Base-by-base conservation (phyloP, 2,888 invertebrate species). In the Cryptophagus acutangulus region DNA sequence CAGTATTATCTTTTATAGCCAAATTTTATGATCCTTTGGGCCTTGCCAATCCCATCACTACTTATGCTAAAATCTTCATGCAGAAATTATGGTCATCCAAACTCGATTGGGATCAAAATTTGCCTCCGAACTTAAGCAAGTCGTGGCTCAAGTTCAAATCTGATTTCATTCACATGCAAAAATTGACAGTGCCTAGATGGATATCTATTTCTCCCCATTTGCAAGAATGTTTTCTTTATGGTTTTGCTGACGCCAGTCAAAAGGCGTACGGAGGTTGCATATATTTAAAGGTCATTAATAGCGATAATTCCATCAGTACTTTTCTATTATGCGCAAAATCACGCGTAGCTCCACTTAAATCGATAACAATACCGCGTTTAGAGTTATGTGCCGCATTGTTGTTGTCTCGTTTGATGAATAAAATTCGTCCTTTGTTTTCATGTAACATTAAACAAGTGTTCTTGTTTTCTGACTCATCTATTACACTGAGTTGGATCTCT, bases 401-500 rank as follows among this genome's bases (percentile, higher is more conserved):
- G 9, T 26, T 26, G 26, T 26, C 26, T 4, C 3, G 26, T 12
- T 26, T 26, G 12, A n/a, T 13, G 3, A 26, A 26, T 12, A 3
- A n/a, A 26, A 3, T 26, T 26, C 12, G n/a, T 12, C 9, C 4
- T 12, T 3, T 26, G 26, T 4, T 3, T 26, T 12, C 9, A 12
- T 26, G 3, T 13, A n/a, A 26, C 3, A 4, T 26, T 12, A 8
- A 26, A n/a, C n/a, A 26, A 26, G 12, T 26, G 3, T 3, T 3
- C 9, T 8, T 26, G 9, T 26, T n/a, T n/a, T 26, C 26, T 13
- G 26, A 26, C 12, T 26, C 26, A 1, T 49, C 44, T 1, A 54
- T 58, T 3, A 49, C 46, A 2, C 17, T 33, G 16, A 20, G 24
- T 20, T 39, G 39, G 39, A 24, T 1, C 41, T 29, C 26, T 3